phyloP scores from a whole-genome alignment of 2,888 invertebrate genomes.

The Drosophila putrida region DNA sequence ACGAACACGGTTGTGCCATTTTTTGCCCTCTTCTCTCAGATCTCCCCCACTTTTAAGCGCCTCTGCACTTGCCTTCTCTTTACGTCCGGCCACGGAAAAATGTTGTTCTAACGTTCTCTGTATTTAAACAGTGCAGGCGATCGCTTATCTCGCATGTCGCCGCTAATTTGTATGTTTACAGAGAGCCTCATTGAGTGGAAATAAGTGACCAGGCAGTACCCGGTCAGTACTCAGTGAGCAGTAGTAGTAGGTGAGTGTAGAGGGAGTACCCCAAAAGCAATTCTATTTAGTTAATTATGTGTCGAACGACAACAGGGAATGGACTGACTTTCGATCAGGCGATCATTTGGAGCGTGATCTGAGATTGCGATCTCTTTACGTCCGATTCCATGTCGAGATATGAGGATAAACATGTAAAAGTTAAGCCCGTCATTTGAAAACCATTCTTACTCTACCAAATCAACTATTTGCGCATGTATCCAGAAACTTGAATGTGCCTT shows the following conservation, averaged over 20 bases:
- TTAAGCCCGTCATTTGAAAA: conserved; percentile 10
- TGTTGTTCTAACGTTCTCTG: conserved; percentile 47
- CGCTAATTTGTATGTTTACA: conserved; percentile 62
- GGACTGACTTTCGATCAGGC: not conserved
- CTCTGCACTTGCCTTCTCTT: conserved; percentile 3
- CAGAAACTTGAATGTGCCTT: not conserved
- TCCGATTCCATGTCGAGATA: conserved; percentile 15
- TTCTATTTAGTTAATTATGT: conserved; percentile 54
- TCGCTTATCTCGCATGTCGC: conserved; percentile 72
- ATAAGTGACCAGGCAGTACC: conserved; percentile 1
- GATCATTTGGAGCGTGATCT: conserved; percentile 17
- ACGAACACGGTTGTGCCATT: conserved; percentile 35
- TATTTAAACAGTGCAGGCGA: conserved; percentile 47
- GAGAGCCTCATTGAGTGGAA: conserved; percentile 28
- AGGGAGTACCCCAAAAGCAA: conserved; percentile 17
- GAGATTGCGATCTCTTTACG: conserved; percentile 4
- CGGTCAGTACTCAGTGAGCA: conserved; percentile 10
- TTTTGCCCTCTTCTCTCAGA: conserved; percentile 7
- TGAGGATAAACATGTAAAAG: conserved; percentile 28
- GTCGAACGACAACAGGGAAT: conserved; percentile 31
- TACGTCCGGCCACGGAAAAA: conserved; percentile 40
- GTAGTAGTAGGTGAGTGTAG: not conserved
- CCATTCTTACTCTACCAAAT: not conserved
- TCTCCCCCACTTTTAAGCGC: not conserved
- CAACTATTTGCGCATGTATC: conserved; percentile 5